Conservation (phyloP, 2,113 vertebrate species). For the Solenodon paradoxus region DNA sequence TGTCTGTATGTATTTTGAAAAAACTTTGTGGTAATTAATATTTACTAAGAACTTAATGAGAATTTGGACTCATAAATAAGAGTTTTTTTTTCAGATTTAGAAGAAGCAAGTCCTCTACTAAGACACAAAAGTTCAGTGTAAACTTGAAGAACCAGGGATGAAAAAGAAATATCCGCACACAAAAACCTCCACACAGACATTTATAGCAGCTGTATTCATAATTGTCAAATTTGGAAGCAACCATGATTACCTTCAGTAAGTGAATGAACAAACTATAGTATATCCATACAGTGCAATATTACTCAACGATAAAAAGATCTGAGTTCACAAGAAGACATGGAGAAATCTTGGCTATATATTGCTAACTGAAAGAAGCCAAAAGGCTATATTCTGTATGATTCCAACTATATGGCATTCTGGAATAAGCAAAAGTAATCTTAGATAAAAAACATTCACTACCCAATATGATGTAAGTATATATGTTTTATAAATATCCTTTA, state of each 20-base stretch:
- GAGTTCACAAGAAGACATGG: background rate
- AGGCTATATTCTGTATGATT: background rate
- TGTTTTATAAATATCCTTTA: background rate
- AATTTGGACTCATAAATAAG: background rate
- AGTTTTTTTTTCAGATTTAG: constrained; percentile 3
- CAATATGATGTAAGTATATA: background rate
- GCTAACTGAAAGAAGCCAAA: background rate
- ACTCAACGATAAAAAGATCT: background rate
- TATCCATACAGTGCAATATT: background rate
- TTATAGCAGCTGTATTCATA: background rate
- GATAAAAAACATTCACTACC: background rate
- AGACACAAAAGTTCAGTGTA: background rate
- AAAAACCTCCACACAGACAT: background rate
- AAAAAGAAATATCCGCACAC: background rate
- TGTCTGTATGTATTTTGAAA: constrained; percentile 20
- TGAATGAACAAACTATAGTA: background rate
- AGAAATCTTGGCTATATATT: background rate
- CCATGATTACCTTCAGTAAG: background rate
- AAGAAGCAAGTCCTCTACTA: background rate
- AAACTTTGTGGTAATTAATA: background rate
- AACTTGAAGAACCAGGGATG: background rate
- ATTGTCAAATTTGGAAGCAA: background rate
- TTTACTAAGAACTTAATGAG: background rate
- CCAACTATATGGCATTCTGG: background rate
- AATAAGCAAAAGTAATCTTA: background rate